Evolutionary conservation across 2,113 vertebrate genomes (phyloP), one percentile per base, ranked within the genome.

Genomic region (Peromyscus polionotus): DNA sequence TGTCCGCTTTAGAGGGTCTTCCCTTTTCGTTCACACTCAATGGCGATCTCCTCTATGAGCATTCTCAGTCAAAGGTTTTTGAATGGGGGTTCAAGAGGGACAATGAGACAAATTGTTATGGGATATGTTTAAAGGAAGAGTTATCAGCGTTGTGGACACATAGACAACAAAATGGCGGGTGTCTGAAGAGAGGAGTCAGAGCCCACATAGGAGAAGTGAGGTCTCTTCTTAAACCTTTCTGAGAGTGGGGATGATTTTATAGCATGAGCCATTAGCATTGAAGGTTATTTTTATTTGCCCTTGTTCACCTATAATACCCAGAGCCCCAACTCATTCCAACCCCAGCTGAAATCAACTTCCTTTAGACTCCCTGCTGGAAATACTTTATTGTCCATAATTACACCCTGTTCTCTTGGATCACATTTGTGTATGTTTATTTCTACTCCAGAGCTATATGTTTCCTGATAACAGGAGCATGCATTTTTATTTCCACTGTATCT

Each of bases 401-500:
- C 61, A 65, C 1, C n/a, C 39, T 45, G n/a, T 42, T 39, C 51
- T 81, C n/a, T n/a, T 57, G 31, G 31, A 59, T n/a, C 54, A 59
- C 36, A 7, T 57, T 20, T 75, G 48, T 80, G 3, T 48, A 33
- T 51, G 17, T 93, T 67, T 84, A 36, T 48, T 88, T 93, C 63
- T 91, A 12, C 20, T 68, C 31, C 92, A 91, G 77, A 87, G 70
- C 1, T 45, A 2, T 84, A 87, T 86, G 42, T 88, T 92, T 83
- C 84, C 0, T 68, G 45, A 90, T 26, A 91, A 39, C 11, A 90
- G 36, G 4, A 88, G 79, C 3, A 36, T 39, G 57, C 11, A 57
- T 76, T 92, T 92, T 75, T 70, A 96, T 86, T 89, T 13, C 20
- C n/a, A 59, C 9, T 51, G 11, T 63, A 91, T 93, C 65, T 80